phyloP scores from a whole-genome alignment of 2,888 invertebrate genomes.

The Machimus atricapillus region DNA sequence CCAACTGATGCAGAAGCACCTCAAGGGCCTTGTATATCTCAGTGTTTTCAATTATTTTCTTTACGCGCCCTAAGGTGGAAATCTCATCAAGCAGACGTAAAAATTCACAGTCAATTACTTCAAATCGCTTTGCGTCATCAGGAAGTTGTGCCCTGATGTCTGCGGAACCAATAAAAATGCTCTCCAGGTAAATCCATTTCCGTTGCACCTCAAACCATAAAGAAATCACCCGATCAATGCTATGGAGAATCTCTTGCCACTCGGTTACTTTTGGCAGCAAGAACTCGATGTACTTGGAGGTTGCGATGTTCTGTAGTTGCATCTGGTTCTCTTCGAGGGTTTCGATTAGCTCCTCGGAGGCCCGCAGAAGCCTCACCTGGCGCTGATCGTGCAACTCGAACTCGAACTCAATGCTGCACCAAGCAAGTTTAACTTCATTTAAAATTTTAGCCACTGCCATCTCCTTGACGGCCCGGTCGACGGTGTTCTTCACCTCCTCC shows the following conservation, averaged over 20 bases:
- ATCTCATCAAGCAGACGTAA: constrained; percentile 72
- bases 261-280: constrained; percentile 83
- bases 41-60: constrained; percentile 81
- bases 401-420: constrained; percentile 84
- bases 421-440: constrained; percentile 81
- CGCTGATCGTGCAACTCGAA: constrained; percentile 83
- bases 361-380: constrained; percentile 75
- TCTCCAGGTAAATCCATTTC: constrained; percentile 93
- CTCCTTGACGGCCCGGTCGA: constrained; percentile 95
- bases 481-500: constrained; percentile 93
- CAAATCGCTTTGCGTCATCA: constrained; percentile 88
- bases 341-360: constrained; percentile 88
- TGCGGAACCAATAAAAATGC: constrained; percentile 94
- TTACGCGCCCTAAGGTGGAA: constrained; percentile 78
- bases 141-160: constrained; percentile 92
- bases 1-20: constrained; percentile 72
- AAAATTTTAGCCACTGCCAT: constrained; percentile 93
- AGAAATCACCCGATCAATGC: constrained; percentile 84
- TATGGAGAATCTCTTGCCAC: constrained; percentile 89
- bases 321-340: constrained; percentile 94
- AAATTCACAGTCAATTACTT: constrained; percentile 83
- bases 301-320: constrained; percentile 92
- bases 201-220: constrained; percentile 91
- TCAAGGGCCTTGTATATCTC: constrained; percentile 81
- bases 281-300: constrained; percentile 88